These are phyloP conservation scores for Chlorops oryzae DNA, from an alignment of 1,140 invertebrate genomes.

Conservation along the genomic window DNA sequence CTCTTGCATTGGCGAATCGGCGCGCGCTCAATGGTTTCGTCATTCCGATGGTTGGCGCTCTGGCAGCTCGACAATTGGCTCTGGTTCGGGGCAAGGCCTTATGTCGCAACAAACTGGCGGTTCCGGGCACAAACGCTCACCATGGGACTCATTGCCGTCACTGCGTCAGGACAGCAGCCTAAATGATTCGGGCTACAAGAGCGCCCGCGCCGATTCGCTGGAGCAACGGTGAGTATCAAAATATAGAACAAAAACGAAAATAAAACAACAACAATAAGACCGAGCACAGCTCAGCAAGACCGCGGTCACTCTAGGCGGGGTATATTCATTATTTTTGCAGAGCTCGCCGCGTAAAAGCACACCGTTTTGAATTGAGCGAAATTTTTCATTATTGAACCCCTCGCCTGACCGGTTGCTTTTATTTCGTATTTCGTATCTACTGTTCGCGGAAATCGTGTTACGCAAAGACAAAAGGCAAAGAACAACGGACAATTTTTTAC, in stretches of 20 bases:
- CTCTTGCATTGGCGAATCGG: constrained; percentile 77
- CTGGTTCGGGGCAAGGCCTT: constrained; percentile 49
- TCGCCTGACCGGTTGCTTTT: no score
- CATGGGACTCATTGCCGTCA: constrained; percentile 78
- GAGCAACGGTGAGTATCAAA: constrained; percentile 63
- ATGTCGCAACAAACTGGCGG: constrained; percentile 41
- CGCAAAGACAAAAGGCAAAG: no score
- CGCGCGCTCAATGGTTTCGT: constrained; percentile 77
- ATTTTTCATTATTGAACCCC: no score
- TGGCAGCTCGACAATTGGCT: constrained; percentile 64
- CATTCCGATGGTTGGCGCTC: constrained; percentile 82
- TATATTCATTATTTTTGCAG: no score
- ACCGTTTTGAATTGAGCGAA: no score
- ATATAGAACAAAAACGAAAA: neutral
- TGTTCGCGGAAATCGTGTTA: no score
- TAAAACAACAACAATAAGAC: no score
- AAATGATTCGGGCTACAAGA: constrained; percentile 79
- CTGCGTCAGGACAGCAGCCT: constrained; percentile 73
- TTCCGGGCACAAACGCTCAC: constrained; percentile 61
- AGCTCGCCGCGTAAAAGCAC: no score
- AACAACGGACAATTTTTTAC: no score
- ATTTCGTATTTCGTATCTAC: no score
- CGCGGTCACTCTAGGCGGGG: no score
- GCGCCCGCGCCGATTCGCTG: constrained; percentile 75
- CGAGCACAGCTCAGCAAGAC: no score